Evolutionary conservation across 1,140 invertebrate genomes (phyloP).

Genomic region (Doryteuthis pealeii): DNA sequence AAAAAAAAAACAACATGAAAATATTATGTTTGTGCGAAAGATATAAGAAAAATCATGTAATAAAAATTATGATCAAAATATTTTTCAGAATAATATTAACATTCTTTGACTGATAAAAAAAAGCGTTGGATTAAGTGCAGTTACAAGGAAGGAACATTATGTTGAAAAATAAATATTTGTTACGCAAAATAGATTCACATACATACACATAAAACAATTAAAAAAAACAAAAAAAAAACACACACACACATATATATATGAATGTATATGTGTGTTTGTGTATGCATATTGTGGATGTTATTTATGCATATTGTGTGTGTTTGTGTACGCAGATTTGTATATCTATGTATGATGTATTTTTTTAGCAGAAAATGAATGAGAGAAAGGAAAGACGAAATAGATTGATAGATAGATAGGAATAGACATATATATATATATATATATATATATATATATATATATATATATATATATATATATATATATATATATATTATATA

Average conservation of each 20-base stretch:
- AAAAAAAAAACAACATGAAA: too few relatives aligned
- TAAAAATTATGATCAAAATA: too few relatives aligned
- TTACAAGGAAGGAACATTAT: too few relatives aligned
- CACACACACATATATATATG: background rate
- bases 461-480: background rate
- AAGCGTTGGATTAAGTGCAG: too few relatives aligned
- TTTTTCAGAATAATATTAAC: too few relatives aligned
- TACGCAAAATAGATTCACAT: too few relatives aligned
- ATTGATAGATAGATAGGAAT: background rate
- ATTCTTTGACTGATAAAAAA: too few relatives aligned
- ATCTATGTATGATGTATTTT: background rate
- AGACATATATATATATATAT: slow-evolving; percentile 5
- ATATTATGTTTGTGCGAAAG: too few relatives aligned
- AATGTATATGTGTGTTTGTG: background rate
- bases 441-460: slow-evolving; percentile 10
- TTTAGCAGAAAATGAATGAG: background rate
- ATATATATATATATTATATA: background rate
- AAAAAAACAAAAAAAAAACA: too few relatives aligned
- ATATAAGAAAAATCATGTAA: too few relatives aligned
- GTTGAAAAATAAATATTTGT: too few relatives aligned
- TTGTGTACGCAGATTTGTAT: background rate
- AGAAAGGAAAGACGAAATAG: background rate
- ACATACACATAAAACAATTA: too few relatives aligned
- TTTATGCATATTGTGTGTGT: background rate
- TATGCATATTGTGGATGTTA: background rate